Base-by-base conservation (phyloP, 2,888 invertebrate genomes). In the Bhutanitis thaidina region DNA sequence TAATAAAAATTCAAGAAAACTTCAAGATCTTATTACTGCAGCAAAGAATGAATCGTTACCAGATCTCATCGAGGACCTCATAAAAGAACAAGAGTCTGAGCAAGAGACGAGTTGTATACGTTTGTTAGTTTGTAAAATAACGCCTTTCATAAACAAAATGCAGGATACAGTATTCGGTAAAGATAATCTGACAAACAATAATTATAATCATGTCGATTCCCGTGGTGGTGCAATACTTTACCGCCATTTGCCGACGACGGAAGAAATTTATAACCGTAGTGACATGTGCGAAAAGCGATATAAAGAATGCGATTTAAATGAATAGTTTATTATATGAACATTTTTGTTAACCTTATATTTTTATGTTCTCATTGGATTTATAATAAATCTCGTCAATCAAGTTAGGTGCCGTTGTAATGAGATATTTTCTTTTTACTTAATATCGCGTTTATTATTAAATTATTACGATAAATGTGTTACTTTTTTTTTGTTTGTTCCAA, bases 111-210 rank as follows among this genome's bases (percentile, higher is more conserved):
- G 92, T 44, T 96, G 95, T 61, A 86, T 95, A 1, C 92, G 93
- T 64, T 80, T 95, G 27, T 77, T 96, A 29, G 81, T 96, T 54
- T 96, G 96, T 71, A 96, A 96, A 82, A 91, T 92, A 56, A 91
- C 94, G 0, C 96, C 96, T 0, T 92, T 95, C 54, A 92, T 96
- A 54, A 91, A 91, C 82, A 93, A 93, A 59, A 95, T 95, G 92
- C 96, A 96, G 68, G 90, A 90, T 51, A 92, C 93, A n/a, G 88
- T 89, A 0, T 81, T 95, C 51, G 89, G 80, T 9, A 71, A 74
- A 7, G 69, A 73, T 60, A 67, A 74, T 30, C 68, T 69, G 13
- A 68, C 58, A 29, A 71, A 69, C 12, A 72, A 74, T 14, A 68
- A 67, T 15, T 69, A 74, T 14, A 68, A 67, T 14, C 70, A 74